Base-by-base conservation (phyloP, 2,113 vertebrate species). In the Chionodraco myersi region DNA sequence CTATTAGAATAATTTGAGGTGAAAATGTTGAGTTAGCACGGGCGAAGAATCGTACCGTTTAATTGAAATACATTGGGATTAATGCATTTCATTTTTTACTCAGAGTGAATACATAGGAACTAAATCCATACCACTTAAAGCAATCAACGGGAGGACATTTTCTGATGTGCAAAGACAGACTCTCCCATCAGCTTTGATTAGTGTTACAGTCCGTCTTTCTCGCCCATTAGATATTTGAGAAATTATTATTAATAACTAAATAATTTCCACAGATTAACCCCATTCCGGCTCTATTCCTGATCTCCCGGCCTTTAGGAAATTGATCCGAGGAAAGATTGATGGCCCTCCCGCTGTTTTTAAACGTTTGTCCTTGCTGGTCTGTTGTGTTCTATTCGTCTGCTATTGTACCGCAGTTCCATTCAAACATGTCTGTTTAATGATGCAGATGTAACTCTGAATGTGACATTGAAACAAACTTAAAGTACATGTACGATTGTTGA, bases 171-270 rank as follows among this genome's bases (percentile, higher is more conserved):
- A 86, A 89, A 93, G 88, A 93, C 92, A 84, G 88, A 93, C 91
- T 93, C 84, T 85, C 86, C 95, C 73, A 92, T 95, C 95, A 95
- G 88, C 89, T 95, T 95, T 93, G 88, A 95, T 95, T 95, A 95
- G 90, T 21, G 68, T 82, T 88, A 87, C 72, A 94, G 92, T 95
- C 94, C 86, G 84, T 95, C 94, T 95, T 95, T 91, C 88, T 91
- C 74, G 85, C 88, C 82, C 75, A 80, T 92, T 93, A 86, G 84
- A 94, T 93, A 90, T 95, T 89, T 93, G 92, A 95, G 92, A 95
- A 95, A 95, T 95, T 92, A 94, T 95, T 95, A 95, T 95, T 95
- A 95, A 95, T 95, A 94, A 95, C 93, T 84, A 94, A 92, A 94
- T 94, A 93, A 95, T 95, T 95, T 94, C 92, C 91, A 86, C 87